These are phyloP conservation scores for Sipha flava DNA, from an alignment of 1,140 invertebrate species.

Conservation along the genomic window DNA sequence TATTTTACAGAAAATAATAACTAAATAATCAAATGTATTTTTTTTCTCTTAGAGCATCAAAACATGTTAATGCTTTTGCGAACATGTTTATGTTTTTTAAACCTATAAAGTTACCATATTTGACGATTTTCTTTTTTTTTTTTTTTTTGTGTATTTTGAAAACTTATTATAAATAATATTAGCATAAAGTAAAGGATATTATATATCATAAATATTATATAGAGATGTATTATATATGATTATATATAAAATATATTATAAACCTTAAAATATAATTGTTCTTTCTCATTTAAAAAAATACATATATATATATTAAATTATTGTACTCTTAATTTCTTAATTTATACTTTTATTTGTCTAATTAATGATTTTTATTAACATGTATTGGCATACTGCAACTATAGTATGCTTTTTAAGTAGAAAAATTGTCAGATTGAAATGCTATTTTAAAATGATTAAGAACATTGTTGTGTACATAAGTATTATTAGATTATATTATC, in stretches of 20 bases:
- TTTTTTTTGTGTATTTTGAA: not conserved
- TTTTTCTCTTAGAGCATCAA: not conserved
- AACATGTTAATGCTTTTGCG: not conserved
- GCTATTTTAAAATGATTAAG: not conserved
- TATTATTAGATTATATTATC: not conserved
- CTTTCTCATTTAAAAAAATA: not conserved
- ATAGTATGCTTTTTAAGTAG: not conserved
- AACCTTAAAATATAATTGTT: not conserved
- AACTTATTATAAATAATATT: not conserved
- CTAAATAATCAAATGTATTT: not conserved
- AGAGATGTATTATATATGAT: not conserved
- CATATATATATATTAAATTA: not conserved
- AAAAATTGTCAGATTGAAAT: not conserved
- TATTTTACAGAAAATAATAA: not conserved
- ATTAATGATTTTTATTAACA: not conserved
- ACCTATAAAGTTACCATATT: not conserved
- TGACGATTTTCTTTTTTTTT: not conserved
- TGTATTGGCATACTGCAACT: not conserved
- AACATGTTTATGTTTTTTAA: slow-evolving; percentile 4
- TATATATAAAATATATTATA: not conserved
- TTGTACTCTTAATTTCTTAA: not conserved
- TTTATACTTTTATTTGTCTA: not conserved
- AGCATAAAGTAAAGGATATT: not conserved
- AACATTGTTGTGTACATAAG: not conserved
- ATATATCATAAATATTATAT: not conserved